phyloP scores from a whole-genome alignment of 2,113 vertebrate species.

The Cromileptes altivelis region DNA sequence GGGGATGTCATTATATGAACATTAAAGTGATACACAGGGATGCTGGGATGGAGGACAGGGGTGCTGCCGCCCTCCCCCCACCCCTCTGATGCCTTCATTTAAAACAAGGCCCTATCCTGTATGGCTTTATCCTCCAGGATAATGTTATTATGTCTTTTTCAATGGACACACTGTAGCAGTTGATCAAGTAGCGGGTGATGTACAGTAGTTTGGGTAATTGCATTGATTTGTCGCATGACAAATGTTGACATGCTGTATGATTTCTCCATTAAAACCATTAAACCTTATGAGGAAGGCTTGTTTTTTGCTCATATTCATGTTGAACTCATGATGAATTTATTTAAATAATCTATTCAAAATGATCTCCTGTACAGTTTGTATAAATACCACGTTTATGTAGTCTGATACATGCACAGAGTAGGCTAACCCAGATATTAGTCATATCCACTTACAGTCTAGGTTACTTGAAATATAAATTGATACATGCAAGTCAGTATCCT shows the following conservation, averaged over 20 bases:
- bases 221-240: slow-evolving; percentile 17
- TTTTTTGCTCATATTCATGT: neutral
- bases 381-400: neutral
- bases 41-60: slow-evolving; percentile 75
- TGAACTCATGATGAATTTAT: neutral
- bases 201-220: neutral
- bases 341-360: neutral
- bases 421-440: neutral
- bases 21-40: slow-evolving; percentile 88
- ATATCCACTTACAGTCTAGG: neutral
- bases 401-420: neutral
- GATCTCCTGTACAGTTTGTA: neutral
- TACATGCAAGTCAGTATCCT: neutral
- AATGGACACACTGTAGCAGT: slow-evolving; percentile 7
- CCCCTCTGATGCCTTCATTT: slow-evolving; percentile 66
- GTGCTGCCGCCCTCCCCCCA: slow-evolving; percentile 60
- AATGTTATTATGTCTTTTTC: slow-evolving; percentile 34
- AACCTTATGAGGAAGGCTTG: neutral
- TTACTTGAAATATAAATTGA: neutral
- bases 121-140: slow-evolving; percentile 54
- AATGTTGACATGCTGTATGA: slow-evolving; percentile 2
- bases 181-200: slow-evolving; percentile 18
- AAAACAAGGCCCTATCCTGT: slow-evolving; percentile 55
- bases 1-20: slow-evolving; percentile 88
- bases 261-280: neutral